Percentiles rank a stretch among this genome's conserved stretches.
Conservation (phyloP, 1,140 invertebrate species). For the Anagrus nilaparvatae region DNA sequence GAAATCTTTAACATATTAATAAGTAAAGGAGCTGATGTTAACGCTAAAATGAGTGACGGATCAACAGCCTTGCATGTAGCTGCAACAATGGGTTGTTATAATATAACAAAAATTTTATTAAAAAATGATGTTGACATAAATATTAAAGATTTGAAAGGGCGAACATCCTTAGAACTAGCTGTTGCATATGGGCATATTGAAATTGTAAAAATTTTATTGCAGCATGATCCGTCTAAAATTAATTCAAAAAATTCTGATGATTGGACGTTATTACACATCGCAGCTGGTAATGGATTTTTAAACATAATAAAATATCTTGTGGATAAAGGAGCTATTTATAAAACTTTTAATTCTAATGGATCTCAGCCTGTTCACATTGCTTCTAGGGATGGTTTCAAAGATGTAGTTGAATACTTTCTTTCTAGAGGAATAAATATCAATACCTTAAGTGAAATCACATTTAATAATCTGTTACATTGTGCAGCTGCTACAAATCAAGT, state of each 20-base stretch:
- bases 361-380: conserved; percentile 4
- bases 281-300: not conserved
- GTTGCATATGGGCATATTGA: not conserved
- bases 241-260: not conserved
- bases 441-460: too few relatives aligned
- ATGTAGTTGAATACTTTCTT: conserved; percentile 1
- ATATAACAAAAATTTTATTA: conserved; percentile 14
- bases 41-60: not conserved
- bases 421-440: not conserved
- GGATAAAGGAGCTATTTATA: conserved; percentile 2
- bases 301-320: conserved; percentile 3
- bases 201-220: not conserved
- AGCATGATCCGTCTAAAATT: not conserved
- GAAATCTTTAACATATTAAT: conserved; percentile 18
- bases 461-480: not conserved
- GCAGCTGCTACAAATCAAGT: not conserved
- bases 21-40: conserved; percentile 12
- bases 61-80: conserved; percentile 11
- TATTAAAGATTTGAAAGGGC: not conserved
- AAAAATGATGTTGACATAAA: conserved; percentile 5
- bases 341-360: not conserved
- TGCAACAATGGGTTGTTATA: not conserved
- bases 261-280: conserved; percentile 6
- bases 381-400: not conserved
- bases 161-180: conserved; percentile 16